phyloP scores from a whole-genome alignment of 2,113 vertebrate species.

The Lonchura striata region DNA sequence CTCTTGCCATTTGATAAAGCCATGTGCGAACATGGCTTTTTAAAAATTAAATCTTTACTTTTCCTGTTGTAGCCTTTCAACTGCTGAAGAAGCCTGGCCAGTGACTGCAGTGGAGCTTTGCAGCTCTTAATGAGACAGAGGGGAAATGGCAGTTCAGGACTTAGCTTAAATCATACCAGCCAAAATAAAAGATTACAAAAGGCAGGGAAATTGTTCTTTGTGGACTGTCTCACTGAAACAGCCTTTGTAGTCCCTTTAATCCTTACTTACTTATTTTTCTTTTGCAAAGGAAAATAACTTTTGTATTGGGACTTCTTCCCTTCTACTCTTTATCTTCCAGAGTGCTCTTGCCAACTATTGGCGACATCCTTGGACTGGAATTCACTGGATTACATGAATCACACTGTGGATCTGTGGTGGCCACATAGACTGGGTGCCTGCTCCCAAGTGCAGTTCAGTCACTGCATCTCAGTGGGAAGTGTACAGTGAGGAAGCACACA shows the following conservation, averaged over 20 bases:
- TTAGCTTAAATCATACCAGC: conserved; percentile 24
- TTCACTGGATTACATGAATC: background rate
- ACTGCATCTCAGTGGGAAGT: background rate
- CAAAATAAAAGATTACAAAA: conserved; percentile 24
- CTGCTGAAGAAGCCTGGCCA: background rate
- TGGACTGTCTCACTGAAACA: background rate
- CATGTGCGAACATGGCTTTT: background rate
- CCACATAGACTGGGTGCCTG: background rate
- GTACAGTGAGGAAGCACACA: background rate
- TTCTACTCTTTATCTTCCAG: background rate
- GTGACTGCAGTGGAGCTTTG: background rate
- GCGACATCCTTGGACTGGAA: background rate
- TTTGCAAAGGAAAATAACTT: background rate
- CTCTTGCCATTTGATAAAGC: conserved; percentile 47
- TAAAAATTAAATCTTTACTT: conserved; percentile 42
- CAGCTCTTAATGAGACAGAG: background rate
- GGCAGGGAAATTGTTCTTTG: conserved; percentile 36
- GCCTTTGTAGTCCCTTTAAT: conserved; percentile 7
- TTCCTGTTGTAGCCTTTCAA: conserved; percentile 18
- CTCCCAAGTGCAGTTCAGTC: background rate
- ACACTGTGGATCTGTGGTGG: background rate
- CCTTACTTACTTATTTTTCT: conserved; percentile 9
- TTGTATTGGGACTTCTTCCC: background rate
- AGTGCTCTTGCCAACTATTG: background rate
- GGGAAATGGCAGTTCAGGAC: conserved; percentile 25